Evolutionary conservation across 2,797 vertebrate genomes (phyloP), one percentile per base, ranked within the genome.

Genomic region (Columba guinea): DNA sequence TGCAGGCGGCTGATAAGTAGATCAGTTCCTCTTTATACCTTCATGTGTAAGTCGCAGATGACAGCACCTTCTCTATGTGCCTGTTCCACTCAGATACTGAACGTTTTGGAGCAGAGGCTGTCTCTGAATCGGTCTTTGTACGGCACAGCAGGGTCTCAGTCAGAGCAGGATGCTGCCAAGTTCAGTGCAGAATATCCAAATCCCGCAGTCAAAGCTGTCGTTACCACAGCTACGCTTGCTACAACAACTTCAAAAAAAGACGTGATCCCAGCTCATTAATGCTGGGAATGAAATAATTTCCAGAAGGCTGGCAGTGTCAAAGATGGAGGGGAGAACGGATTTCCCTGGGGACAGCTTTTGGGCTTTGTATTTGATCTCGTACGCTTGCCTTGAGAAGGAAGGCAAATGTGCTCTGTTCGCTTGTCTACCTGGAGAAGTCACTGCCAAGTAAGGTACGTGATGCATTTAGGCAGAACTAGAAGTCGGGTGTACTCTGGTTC

Each of bases 201-300:
- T 14, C 9, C 51, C 37, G 1, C 6, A n/a, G 59, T 55, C 13
- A 2, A 48, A 12, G 11, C 27, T 22, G 15, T 10, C 0, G 30
- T 95, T 92, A n/a, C 84, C 92, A 59, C 89, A 94, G 91, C 84
- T 93, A 90, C 15, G 0, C 48, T 79, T 51, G 81, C 88, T 78
- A 35, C 67, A 65, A 67, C 37, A 48, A 18, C 82, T 63, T 73
- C 2, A 22, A 28, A 37, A 26, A 3, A 8, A 13, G 46, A 23
- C 2, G 0, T 56, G 62, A 49, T 56, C 39, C n/a, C 37, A 58
- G 51, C 79, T 53, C 46, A 24, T 71, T 64, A 21, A 5, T 30
- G 51, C 62, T 92, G 73, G 32, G 3, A 68, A 34, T 55, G 5
- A 60, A 56, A 65, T 48, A 12, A 16, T 86, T 86, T 13, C 27